Percentiles rank a stretch among this genome's conserved stretches.
These are phyloP conservation scores for Sclerurus mexicanus DNA, from an alignment of 2,113 vertebrate genomes.

Conservation along the genomic window DNA sequence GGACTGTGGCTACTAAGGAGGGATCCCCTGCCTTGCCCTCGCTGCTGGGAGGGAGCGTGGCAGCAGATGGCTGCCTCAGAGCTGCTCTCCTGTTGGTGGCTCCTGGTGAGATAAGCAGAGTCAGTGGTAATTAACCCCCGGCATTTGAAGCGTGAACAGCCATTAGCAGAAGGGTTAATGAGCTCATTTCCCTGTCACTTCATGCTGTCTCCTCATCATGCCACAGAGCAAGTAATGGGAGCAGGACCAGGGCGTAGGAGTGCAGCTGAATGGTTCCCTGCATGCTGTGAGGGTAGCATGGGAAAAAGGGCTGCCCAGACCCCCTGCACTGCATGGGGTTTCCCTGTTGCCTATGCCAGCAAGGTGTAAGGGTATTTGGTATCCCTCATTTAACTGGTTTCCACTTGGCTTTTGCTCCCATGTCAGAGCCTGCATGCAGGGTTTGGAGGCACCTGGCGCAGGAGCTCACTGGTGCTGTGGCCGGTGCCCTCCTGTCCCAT, in stretches of 20 bases:
- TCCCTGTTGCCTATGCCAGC: neutral
- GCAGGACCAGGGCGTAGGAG: neutral
- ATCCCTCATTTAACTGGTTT: neutral
- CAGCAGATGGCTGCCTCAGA: slow-evolving; percentile 38
- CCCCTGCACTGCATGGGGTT: rapidly evolving
- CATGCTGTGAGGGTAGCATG: neutral
- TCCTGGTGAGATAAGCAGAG: slow-evolving; percentile 67
- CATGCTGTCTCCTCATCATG: neutral
- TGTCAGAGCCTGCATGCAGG: rapidly evolving
- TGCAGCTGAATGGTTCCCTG: neutral
- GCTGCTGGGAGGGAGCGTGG: rapidly evolving
- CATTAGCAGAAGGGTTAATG: slow-evolving; percentile 64
- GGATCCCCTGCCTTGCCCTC: neutral
- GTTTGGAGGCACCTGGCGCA: neutral
- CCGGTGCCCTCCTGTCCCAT: neutral
- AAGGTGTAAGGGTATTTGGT: neutral
- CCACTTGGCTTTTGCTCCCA: neutral
- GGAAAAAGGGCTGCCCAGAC: neutral
- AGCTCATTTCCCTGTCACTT: slow-evolving; percentile 59
- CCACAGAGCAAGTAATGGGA: neutral
- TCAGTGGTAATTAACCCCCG: slow-evolving; percentile 63
- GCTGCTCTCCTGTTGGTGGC: neutral
- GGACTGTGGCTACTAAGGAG: neutral
- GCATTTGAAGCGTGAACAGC: slow-evolving; percentile 48
- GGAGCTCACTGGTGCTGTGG: neutral